Evolutionary conservation across 2,797 vertebrate species (phyloP).

Genomic region (Gallinago nigripennis): DNA sequence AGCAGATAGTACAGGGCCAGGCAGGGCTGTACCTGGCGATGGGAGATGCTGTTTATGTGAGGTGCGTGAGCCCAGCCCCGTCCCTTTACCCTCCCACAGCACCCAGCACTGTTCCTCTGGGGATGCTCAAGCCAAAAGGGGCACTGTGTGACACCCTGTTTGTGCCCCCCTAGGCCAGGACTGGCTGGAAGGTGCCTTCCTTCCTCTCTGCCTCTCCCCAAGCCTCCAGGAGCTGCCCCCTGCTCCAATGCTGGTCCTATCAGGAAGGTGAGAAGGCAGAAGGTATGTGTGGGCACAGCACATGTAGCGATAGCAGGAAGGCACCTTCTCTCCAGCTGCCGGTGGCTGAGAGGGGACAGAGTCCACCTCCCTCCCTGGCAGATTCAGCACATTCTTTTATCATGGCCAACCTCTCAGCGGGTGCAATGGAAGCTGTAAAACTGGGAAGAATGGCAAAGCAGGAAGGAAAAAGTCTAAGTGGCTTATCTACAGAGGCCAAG

Average conservation of each 20-base stretch:
- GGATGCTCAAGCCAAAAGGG: not conserved
- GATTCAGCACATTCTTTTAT: not conserved
- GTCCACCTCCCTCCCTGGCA: not conserved
- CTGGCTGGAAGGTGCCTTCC: not conserved
- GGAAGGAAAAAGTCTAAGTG: not conserved
- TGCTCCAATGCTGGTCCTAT: fast-evolving
- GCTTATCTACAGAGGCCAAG: not conserved
- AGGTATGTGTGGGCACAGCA: fast-evolving
- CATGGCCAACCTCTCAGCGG: fast-evolving
- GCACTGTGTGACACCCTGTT: too few relatives aligned
- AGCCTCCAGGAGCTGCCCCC: not conserved
- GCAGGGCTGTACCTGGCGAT: not conserved
- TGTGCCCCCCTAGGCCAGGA: not conserved
- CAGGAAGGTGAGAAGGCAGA: fast-evolving
- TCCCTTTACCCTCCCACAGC: not conserved
- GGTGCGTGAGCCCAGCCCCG: fast-evolving
- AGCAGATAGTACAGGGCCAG: not conserved
- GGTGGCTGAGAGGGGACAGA: not conserved
- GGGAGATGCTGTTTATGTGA: not conserved
- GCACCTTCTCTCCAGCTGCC: not conserved
- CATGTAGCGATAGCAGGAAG: fast-evolving
- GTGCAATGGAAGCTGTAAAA: not conserved
- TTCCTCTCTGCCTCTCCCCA: not conserved
- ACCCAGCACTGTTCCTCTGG: not conserved
- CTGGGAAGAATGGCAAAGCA: not conserved